These are phyloP conservation scores for Rotaria macrura DNA, from an alignment of 2,888 invertebrate genomes.

Conservation along the genomic window DNA sequence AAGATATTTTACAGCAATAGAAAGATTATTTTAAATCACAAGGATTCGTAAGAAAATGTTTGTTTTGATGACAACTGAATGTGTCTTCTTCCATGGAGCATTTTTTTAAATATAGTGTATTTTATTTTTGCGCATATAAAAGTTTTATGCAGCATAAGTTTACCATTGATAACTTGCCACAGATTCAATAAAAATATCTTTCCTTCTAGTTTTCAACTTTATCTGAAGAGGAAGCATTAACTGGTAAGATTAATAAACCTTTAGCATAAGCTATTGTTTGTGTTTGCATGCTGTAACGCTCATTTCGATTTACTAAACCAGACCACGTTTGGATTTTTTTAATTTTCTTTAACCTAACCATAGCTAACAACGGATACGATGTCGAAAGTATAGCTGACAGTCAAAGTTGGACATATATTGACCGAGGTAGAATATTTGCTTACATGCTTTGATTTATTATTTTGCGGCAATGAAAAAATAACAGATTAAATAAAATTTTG, in stretches of 20 bases:
- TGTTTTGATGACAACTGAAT: neutral
- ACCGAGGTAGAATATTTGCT: neutral
- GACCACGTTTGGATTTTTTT: neutral
- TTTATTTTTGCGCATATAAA: no score
- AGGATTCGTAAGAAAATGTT: neutral
- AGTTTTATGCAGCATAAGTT: no score
- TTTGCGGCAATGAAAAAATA: no score
- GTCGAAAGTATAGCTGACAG: slow-evolving; percentile 11
- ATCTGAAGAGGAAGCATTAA: slow-evolving; percentile 9
- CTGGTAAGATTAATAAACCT: neutral
- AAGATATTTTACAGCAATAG: neutral
- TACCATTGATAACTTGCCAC: no score
- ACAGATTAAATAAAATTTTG: no score
- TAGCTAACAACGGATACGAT: slow-evolving; percentile 10
- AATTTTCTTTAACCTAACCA: neutral
- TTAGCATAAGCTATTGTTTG: neutral
- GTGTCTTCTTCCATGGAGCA: neutral
- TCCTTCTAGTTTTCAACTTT: neutral
- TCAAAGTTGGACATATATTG: neutral
- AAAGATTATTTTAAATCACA: neutral
- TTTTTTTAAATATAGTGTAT: neutral
- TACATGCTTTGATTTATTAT: neutral
- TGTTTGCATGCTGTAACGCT: neutral
- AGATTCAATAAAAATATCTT: no score
- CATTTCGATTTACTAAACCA: neutral